Evolutionary conservation across 2,113 vertebrate genomes (phyloP), one percentile per base, ranked within the genome.

Genomic region (Noturus placidus): DNA sequence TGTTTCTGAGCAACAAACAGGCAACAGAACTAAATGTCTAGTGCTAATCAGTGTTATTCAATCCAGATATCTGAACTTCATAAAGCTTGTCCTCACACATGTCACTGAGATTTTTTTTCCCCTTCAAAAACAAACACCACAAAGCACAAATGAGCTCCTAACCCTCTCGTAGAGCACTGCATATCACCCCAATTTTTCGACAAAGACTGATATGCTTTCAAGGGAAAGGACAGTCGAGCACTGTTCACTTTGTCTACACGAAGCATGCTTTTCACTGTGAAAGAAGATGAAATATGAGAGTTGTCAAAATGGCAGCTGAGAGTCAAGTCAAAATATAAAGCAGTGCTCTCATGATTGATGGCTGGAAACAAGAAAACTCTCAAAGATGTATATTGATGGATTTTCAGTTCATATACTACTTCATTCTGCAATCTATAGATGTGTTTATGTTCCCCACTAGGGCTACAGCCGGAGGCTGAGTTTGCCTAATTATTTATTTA

Each of bases 401-500:
- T 83, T 46, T 86, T 89, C 52, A 54, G 65, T 88, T 86, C 59
- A 54, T 56, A 69, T 87, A 88, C 67, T 70, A 84, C 78, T 87
- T 88, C 82, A 78, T 65, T 70, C 50, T 88, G 80, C 72, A 81
- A 65, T 79, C 69, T 81, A 42, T 80, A 59, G 79, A 84, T 85
- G 89, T 82, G 82, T 82, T 87, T 88, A 78, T 80, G 65, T 76
- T 61, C 65, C 72, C 88, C 85, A 38, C 0, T 35, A 42, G 87
- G 70, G 59, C 76, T 89, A 30, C 30, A 77, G 69, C 86, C 77
- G 85, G 52, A 65, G 84, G 77, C 76, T 87, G 87, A 84, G 72
- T 86, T 83, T 86, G 83, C 65, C 87, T 88, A 90, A 90, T 90
- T 90, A 90, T 90, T 90, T 90, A 87, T 88, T 87, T 88, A 81